phyloP scores from a whole-genome alignment of 35 echinoderm and acorn worm species.

The Diadema setosum region DNA sequence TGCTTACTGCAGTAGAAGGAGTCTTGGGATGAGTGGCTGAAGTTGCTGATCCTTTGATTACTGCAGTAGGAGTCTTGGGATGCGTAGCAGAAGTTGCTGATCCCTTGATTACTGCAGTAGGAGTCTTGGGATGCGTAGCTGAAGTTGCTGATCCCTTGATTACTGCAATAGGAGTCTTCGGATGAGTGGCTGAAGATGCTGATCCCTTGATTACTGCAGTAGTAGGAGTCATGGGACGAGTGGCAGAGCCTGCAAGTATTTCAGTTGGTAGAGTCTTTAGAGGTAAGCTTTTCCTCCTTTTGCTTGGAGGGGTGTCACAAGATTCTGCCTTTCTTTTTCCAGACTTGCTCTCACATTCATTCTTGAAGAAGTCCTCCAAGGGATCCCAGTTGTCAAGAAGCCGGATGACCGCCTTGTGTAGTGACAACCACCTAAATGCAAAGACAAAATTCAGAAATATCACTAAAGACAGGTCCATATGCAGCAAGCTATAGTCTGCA shows the following conservation, averaged over 20 bases:
- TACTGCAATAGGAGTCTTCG: not conserved
- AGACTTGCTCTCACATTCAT: not conserved
- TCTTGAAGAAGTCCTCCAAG: conserved; percentile 19
- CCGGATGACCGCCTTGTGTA: not conserved
- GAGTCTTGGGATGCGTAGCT: not conserved
- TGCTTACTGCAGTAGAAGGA: not conserved
- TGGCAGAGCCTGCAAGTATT: not conserved
- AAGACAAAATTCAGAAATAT: not conserved
- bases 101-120: too few species aligned
- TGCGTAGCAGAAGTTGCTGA: not conserved
- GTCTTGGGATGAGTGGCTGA: not conserved
- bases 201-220: not conserved
- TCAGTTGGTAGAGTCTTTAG: not conserved
- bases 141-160: not conserved
- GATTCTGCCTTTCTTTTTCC: not conserved
- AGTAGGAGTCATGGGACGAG: not conserved
- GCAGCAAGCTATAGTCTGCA: not conserved
- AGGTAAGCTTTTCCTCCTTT: not conserved
- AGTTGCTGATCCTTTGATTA: not conserved
- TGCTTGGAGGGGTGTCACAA: not conserved
- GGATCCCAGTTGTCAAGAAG: not conserved
- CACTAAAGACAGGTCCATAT: not conserved
- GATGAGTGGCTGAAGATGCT: not conserved
- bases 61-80: not conserved
- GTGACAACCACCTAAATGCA: conserved; percentile 4